Percentiles rank a stretch among this genome's conserved stretches.
Conservation (phyloP, 2,113 vertebrate genomes). For the Acanthisitta chloris region DNA sequence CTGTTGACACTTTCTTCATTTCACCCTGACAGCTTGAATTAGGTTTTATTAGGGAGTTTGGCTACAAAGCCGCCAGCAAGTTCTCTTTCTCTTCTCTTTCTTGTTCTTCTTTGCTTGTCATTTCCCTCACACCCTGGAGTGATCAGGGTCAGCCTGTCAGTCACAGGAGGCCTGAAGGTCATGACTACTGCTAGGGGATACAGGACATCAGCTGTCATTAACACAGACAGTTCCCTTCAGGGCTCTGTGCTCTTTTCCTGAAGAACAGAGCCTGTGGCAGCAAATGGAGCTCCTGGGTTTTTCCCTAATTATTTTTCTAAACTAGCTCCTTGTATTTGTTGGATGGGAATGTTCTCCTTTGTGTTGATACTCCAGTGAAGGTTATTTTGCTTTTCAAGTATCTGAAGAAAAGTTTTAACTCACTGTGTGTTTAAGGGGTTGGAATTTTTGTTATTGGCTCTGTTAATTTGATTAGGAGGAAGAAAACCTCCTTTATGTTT, state of each 20-base stretch:
- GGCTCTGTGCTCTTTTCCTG: not conserved
- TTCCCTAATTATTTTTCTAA: not conserved
- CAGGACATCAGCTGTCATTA: conserved; percentile 29
- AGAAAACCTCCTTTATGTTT: not conserved
- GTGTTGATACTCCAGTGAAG: not conserved
- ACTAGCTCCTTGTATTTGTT: not conserved
- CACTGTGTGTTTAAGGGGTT: rapidly evolving
- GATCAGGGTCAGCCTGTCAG: conserved; percentile 53
- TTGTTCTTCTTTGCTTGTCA: conserved; percentile 10
- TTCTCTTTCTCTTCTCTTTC: conserved; percentile 22
- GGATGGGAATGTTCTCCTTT: not conserved
- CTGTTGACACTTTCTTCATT: conserved; percentile 57
- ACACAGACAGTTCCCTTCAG: not conserved
- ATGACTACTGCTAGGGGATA: not conserved
- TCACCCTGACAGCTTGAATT: conserved; percentile 66
- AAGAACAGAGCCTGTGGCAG: not conserved
- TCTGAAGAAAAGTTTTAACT: not conserved
- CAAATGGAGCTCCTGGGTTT: not conserved
- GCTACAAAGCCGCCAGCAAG: conserved; percentile 33
- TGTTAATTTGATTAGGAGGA: not conserved
- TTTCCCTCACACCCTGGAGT: conserved; percentile 39
- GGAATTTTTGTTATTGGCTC: not conserved
- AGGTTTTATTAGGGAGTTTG: conserved; percentile 54
- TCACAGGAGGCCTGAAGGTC: conserved; percentile 41
- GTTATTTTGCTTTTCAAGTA: not conserved